phyloP scores from a whole-genome alignment of 2,113 vertebrate genomes.

The Gopherus flavomarginatus region DNA sequence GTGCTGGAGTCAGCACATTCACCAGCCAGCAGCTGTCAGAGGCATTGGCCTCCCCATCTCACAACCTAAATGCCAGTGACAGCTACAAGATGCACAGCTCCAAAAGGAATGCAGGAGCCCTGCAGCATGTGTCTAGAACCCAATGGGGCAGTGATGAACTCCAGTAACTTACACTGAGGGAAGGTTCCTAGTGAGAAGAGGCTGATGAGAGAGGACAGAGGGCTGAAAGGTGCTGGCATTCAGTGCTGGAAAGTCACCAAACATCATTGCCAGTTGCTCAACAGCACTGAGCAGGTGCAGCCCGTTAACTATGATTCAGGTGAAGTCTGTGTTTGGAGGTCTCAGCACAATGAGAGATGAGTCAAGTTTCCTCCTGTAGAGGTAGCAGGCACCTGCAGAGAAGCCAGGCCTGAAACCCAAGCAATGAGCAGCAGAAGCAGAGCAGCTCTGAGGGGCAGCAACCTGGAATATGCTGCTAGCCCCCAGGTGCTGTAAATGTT shows the following conservation, averaged over 20 bases:
- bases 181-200: not conserved
- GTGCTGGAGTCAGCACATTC: accelerated
- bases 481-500: not conserved
- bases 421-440: not conserved
- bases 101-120: not conserved
- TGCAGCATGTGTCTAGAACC: not conserved
- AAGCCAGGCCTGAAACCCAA: not conserved
- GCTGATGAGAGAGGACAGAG: not conserved
- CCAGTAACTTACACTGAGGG: not conserved
- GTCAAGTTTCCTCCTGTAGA: not conserved
- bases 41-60: not conserved
- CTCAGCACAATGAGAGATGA: not conserved
- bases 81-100: not conserved
- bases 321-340: not conserved
- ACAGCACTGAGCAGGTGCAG: not conserved
- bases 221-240: not conserved
- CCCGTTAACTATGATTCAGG: not conserved
- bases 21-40: accelerated
- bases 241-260: not conserved
- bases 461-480: not conserved
- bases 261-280: not conserved
- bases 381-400: not conserved
- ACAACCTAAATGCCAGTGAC: not conserved
- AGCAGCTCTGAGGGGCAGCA: not conserved
- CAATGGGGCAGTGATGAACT: not conserved